phyloP scores from a whole-genome alignment of 2,888 invertebrate genomes.

The Resseliella maxima region DNA sequence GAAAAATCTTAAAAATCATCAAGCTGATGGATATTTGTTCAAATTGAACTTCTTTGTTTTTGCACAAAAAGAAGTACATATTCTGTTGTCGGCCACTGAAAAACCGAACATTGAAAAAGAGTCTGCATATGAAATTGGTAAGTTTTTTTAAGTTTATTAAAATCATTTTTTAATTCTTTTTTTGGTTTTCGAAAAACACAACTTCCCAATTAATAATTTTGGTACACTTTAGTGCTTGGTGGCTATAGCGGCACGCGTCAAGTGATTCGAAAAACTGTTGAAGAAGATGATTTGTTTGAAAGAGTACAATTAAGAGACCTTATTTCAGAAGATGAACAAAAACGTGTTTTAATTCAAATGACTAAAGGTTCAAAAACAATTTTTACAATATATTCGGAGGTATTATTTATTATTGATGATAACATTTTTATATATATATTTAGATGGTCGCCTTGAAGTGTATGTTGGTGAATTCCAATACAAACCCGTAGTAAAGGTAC shows the following conservation, averaged over 20 bases:
- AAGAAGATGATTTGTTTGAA: slow-evolving; percentile 18
- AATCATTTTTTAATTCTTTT: not conserved
- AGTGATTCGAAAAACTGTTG: not conserved
- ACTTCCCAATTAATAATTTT: not conserved
- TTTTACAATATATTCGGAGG: no score
- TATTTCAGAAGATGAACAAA: not conserved
- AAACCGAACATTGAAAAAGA: slow-evolving; percentile 16
- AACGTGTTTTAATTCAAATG: slow-evolving; percentile 14
- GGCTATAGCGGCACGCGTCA: not conserved
- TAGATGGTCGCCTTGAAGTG: slow-evolving; percentile 25
- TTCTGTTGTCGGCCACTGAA: not conserved
- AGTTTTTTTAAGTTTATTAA: not conserved
- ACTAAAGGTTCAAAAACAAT: slow-evolving; percentile 22
- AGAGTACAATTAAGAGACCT: not conserved
- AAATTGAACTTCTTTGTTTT: slow-evolving; percentile 38
- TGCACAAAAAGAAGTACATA: not conserved
- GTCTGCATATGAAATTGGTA: slow-evolving; percentile 37
- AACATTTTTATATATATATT: not conserved
- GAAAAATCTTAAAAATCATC: not conserved
- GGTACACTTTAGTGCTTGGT: not conserved
- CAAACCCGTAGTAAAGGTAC: not conserved
- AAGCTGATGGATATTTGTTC: slow-evolving; percentile 44
- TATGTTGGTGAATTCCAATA: slow-evolving; percentile 23
- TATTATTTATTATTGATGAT: no score
- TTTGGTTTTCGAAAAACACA: no score